These are phyloP conservation scores for Platyrinchus mystaceus DNA, from an alignment of 2,797 vertebrate genomes.

Conservation along the genomic window DNA sequence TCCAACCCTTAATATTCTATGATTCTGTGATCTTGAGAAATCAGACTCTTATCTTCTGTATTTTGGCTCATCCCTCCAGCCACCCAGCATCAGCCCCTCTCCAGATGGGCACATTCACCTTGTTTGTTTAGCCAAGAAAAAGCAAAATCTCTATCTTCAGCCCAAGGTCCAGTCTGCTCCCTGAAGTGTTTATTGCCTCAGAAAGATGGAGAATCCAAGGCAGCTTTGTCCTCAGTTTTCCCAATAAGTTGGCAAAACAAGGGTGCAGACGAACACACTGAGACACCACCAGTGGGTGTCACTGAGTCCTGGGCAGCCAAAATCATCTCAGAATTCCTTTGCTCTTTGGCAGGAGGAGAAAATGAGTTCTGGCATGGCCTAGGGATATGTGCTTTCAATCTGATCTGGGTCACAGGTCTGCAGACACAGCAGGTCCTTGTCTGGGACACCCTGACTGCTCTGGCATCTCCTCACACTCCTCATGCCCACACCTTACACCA, in stretches of 20 bases:
- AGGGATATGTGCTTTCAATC: background rate
- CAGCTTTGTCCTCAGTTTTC: background rate
- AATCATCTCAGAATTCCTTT: background rate
- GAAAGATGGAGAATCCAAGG: background rate
- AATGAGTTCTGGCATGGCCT: background rate
- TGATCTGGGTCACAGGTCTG: background rate
- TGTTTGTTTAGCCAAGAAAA: background rate
- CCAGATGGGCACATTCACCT: background rate
- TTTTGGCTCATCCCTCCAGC: background rate
- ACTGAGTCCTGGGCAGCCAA: background rate
- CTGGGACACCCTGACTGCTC: background rate
- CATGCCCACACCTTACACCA: background rate
- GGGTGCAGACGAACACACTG: accelerated
- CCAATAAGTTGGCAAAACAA: background rate
- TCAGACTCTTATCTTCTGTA: background rate
- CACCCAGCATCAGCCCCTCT: background rate
- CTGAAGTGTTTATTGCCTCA: background rate
- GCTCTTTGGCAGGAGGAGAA: background rate
- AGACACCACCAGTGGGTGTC: background rate
- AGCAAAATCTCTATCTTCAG: background rate
- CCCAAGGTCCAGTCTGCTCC: accelerated
- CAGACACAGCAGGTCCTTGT: background rate
- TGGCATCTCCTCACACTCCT: background rate
- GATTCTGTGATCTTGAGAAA: background rate
- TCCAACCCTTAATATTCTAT: background rate